phyloP scores from a whole-genome alignment of 1,140 invertebrate genomes.

The Listronotus bonariensis region DNA sequence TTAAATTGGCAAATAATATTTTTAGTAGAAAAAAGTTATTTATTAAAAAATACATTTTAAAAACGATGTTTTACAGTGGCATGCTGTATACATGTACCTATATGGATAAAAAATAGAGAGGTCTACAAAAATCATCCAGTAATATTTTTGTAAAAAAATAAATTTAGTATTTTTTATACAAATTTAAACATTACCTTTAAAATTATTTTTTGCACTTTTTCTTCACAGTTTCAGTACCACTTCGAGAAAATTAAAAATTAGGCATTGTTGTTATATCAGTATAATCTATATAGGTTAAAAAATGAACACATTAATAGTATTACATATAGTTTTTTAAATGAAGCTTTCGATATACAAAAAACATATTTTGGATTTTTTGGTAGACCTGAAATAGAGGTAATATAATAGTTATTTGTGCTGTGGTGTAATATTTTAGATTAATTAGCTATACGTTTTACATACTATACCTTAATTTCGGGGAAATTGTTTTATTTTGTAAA shows the following conservation, averaged over 20 bases:
- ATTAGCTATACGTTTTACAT: conserved; percentile 46
- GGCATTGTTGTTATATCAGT: no score
- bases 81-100: conserved; percentile 57
- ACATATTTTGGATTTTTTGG: conserved; percentile 2
- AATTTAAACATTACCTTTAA: no score
- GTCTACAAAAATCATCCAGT: neutral
- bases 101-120: conserved; percentile 51
- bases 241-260: no score
- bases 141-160: neutral
- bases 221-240: no score
- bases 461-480: conserved; percentile 38
- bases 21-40: conserved; percentile 9
- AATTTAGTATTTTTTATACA: no score
- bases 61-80: conserved; percentile 35
- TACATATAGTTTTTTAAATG: no score
- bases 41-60: conserved; percentile 2
- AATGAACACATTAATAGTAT: no score
- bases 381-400: conserved; percentile 39
- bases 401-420: conserved; percentile 56
- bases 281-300: no score
- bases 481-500: conserved; percentile 48
- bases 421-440: conserved; percentile 57
- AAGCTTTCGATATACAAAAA: no score
- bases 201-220: no score
- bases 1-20: conserved; percentile 39